Evolutionary conservation across 2,113 vertebrate genomes (phyloP).

Genomic region (Benitochromis conjunctus): DNA sequence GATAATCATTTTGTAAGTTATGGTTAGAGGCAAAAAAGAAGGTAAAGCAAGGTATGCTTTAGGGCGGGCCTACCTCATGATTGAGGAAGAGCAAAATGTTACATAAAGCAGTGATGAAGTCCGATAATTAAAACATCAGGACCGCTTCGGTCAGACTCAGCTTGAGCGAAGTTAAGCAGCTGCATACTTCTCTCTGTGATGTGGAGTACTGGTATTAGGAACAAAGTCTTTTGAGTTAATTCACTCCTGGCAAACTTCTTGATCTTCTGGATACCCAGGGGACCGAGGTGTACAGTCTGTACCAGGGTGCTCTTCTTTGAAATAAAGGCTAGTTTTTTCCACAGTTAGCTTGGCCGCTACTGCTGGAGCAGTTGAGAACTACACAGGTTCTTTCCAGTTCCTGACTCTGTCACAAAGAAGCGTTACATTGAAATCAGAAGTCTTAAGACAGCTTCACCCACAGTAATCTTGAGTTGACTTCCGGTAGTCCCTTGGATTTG

Average conservation of each 20-base stretch:
- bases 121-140: neutral
- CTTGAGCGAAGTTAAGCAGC: neutral
- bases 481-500: neutral
- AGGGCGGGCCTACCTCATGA: neutral
- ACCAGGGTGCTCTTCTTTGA: neutral
- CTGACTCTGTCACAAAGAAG: neutral
- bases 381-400: neutral
- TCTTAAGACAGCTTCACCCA: neutral
- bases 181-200: neutral
- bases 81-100: neutral
- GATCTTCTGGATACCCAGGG: neutral
- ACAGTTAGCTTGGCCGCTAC: neutral
- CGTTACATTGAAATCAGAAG: neutral
- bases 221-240: neutral
- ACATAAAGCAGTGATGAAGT: neutral
- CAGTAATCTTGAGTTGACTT: neutral
- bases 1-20: neutral
- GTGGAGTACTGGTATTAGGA: neutral
- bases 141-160: neutral
- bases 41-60: neutral
- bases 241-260: neutral
- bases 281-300: neutral
- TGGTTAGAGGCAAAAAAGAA: neutral
- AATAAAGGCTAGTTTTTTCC: neutral
- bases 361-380: neutral